phyloP scores from a whole-genome alignment of 2,113 vertebrate genomes.

The Periophthalmus modestus region DNA sequence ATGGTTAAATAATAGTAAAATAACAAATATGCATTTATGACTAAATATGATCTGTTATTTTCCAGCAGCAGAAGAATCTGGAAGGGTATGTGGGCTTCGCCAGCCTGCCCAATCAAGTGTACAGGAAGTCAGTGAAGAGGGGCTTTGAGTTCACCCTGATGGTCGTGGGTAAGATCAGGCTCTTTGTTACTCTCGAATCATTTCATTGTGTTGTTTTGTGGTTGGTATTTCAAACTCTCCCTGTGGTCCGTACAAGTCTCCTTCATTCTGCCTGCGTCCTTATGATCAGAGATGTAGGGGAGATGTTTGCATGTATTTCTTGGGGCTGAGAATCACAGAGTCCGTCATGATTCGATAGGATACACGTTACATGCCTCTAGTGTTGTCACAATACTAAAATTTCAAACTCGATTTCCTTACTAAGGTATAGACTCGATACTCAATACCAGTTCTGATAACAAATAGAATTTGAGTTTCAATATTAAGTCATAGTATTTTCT shows the following conservation, averaged over 20 bases:
- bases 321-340: neutral
- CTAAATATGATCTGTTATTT: neutral
- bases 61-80: conserved; percentile 97
- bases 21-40: neutral
- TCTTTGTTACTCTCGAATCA: conserved; percentile 51
- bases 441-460: no score
- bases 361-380: no score
- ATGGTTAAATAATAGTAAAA: neutral
- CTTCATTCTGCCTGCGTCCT: conserved; percentile 18
- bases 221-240: conserved; percentile 10
- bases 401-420: no score
- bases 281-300: neutral
- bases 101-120: conserved; percentile 99
- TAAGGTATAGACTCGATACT: no score
- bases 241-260: conserved; percentile 37
- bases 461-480: no score
- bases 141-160: conserved; percentile 99
- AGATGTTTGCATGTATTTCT: neutral
- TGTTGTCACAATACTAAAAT: no score
- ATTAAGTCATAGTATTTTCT: no score
- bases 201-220: conserved; percentile 49
- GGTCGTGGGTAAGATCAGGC: conserved; percentile 92
- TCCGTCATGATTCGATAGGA: no score
- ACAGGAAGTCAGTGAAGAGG: conserved; percentile 98
- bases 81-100: conserved; percentile 99